Evolutionary conservation across 2,113 vertebrate species (phyloP).

Genomic region (Neopipo cinnamomea): DNA sequence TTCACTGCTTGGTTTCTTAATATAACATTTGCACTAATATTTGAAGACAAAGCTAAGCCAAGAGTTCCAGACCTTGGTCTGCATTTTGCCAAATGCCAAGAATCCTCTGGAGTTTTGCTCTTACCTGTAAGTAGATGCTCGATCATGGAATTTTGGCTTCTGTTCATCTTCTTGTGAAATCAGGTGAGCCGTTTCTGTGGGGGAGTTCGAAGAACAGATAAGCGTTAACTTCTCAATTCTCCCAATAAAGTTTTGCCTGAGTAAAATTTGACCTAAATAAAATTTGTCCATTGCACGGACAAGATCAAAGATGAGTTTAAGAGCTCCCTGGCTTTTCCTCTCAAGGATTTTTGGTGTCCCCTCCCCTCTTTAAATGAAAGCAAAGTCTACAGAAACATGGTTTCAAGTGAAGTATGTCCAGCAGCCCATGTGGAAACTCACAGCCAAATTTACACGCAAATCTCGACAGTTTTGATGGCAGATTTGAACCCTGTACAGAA

Average conservation of each 20-base stretch:
- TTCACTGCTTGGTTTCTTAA: not conserved
- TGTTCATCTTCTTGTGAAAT: not conserved
- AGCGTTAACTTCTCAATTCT: not conserved
- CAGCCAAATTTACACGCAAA: too few relatives aligned
- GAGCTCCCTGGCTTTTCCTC: not conserved
- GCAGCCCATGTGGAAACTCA: conserved; percentile 6
- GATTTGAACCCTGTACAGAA: not conserved
- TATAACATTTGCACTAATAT: not conserved
- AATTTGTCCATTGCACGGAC: not conserved
- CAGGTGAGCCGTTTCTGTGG: not conserved
- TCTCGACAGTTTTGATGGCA: not conserved
- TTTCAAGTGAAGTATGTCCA: conserved; percentile 31
- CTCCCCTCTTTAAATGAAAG: not conserved
- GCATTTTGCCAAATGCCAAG: not conserved
- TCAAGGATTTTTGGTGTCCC: not conserved
- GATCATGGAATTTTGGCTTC: not conserved
- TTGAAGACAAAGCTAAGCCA: not conserved
- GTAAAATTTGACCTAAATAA: not conserved
- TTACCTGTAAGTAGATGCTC: not conserved
- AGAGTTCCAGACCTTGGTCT: not conserved
- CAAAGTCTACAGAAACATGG: not conserved
- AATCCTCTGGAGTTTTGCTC: not conserved
- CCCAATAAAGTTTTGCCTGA: not conserved
- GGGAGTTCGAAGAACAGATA: not conserved
- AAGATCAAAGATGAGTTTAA: not conserved